These are phyloP conservation scores for Talpa occidentalis DNA, from an alignment of 2,113 vertebrate species.

Conservation along the genomic window DNA sequence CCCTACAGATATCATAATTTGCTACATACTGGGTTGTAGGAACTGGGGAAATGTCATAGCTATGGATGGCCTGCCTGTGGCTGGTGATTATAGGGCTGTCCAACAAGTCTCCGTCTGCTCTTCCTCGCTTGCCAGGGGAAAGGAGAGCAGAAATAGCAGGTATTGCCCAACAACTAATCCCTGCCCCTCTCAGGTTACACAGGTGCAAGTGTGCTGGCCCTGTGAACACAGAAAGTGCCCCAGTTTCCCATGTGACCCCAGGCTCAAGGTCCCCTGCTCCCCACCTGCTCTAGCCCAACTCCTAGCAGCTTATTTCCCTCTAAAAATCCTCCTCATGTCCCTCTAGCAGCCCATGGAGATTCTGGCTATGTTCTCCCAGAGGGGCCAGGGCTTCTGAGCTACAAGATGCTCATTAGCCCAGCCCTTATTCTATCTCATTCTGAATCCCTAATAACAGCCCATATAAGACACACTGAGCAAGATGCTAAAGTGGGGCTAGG, in stretches of 20 bases:
- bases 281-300: not conserved
- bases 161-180: not conserved
- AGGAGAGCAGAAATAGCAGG: not conserved
- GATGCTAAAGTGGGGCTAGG: not conserved
- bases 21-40: not conserved
- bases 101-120: not conserved
- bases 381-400: not conserved
- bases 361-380: not conserved
- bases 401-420: not conserved
- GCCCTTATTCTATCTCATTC: not conserved
- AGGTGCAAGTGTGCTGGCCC: not conserved
- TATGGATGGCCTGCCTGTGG: not conserved
- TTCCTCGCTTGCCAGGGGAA: not conserved
- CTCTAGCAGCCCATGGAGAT: not conserved
- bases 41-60: not conserved
- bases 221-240: not conserved
- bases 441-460: not conserved
- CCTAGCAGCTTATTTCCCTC: constrained; percentile 2
- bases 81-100: not conserved
- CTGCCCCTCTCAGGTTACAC: not conserved
- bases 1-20: not conserved
- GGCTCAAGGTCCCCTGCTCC: not conserved
- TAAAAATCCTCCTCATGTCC: not conserved
- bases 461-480: not conserved
- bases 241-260: accelerated